Evolutionary conservation across 2,113 vertebrate species (phyloP).

Genomic region (Lycaon pictus): DNA sequence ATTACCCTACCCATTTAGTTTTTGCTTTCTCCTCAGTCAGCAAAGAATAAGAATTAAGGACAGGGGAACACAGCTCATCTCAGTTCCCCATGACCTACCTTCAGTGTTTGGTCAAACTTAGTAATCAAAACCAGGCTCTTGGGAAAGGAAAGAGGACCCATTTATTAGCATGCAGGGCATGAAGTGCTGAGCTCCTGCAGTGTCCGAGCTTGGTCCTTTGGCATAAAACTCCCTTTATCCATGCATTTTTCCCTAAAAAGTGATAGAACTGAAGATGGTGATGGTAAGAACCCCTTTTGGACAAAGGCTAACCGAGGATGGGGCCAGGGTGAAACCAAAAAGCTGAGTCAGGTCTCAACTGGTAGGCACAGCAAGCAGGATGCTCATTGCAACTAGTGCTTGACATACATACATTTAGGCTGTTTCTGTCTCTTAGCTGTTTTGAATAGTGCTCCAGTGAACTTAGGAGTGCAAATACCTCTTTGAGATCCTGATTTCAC

Average conservation of each 20-base stretch:
- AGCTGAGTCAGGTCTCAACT: background rate
- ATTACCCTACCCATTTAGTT: background rate
- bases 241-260: background rate
- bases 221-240: background rate
- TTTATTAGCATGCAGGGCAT: too few relatives aligned
- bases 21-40: constrained; percentile 48
- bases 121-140: background rate
- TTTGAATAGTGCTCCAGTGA: background rate
- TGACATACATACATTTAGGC: background rate
- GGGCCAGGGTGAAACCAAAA: background rate
- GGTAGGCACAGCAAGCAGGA: background rate
- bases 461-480: background rate
- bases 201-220: background rate
- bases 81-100: background rate
- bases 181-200: background rate
- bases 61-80: background rate
- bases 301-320: background rate
- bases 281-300: background rate
- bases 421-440: background rate
- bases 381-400: background rate
- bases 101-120: background rate
- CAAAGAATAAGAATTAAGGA: constrained; percentile 48
- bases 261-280: background rate
- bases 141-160: background rate
- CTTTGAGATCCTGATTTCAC: background rate